Evolutionary conservation across 1,140 invertebrate genomes (phyloP).

Genomic region (Zaprionus vittiger): DNA sequence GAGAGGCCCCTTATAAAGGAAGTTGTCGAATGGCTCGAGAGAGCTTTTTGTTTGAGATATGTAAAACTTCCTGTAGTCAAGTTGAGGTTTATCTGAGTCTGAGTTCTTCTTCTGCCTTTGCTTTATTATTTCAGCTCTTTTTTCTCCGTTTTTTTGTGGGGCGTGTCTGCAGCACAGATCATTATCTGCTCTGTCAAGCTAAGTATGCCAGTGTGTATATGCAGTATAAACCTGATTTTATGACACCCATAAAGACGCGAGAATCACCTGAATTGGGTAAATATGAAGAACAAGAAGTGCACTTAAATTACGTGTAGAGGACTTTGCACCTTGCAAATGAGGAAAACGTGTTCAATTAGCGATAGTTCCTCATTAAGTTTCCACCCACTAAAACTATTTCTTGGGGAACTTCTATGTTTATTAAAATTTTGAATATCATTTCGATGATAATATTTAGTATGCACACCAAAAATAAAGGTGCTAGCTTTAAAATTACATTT

Average conservation of each 20-base stretch:
- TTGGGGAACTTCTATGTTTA: too few species aligned
- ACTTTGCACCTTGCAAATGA: neutral
- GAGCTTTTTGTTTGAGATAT: slow-evolving; percentile 74
- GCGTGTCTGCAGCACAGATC: slow-evolving; percentile 57
- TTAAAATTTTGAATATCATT: too few species aligned
- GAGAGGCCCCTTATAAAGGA: slow-evolving; percentile 55
- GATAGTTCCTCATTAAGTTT: neutral
- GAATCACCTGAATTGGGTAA: slow-evolving; percentile 15
- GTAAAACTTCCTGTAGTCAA: slow-evolving; percentile 79
- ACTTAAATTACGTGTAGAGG: neutral
- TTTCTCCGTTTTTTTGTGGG: slow-evolving; percentile 26
- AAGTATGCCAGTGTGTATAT: slow-evolving; percentile 18
- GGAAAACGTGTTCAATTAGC: slow-evolving; percentile 21
- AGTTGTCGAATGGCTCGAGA: slow-evolving; percentile 65
- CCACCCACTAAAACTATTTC: too few species aligned
- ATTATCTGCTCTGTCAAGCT: slow-evolving; percentile 40
- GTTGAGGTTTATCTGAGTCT: slow-evolving; percentile 51
- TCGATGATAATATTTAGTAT: too few species aligned
- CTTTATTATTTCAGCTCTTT: slow-evolving; percentile 9
- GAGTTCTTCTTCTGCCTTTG: neutral
- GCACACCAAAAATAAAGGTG: too few species aligned
- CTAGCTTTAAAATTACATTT: too few species aligned
- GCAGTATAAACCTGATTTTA: slow-evolving; percentile 39
- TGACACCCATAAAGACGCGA: slow-evolving; percentile 29
- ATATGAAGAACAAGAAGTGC: slow-evolving; percentile 3